Conservation (phyloP, 2,113 vertebrate species). For the Apteryx owenii region DNA sequence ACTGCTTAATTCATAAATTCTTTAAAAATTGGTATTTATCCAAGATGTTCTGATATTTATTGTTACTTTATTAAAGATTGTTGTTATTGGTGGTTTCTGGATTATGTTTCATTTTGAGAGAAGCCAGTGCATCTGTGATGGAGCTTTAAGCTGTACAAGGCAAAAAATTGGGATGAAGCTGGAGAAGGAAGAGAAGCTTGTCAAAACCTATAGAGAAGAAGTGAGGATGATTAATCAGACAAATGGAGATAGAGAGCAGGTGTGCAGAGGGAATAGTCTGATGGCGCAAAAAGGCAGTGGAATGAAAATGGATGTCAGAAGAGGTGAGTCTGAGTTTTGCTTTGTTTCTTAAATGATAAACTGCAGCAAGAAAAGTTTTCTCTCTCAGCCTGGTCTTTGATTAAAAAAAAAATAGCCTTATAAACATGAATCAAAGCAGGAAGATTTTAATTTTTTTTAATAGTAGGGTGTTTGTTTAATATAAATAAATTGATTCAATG, state of each 20-base stretch:
- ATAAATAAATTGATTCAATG: not conserved
- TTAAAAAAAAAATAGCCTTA: not conserved
- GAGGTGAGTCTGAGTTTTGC: not conserved
- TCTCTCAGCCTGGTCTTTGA: not conserved
- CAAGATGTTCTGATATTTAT: not conserved
- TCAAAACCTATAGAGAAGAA: constrained; percentile 26
- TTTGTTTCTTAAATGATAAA: not conserved
- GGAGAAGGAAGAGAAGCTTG: constrained; percentile 24
- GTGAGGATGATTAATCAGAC: constrained; percentile 54
- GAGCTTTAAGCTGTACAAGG: not conserved
- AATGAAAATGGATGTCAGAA: constrained; percentile 29
- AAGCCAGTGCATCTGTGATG: not conserved
- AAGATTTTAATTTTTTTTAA: not conserved
- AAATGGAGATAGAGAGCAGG: constrained; percentile 47
- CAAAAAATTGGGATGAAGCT: not conserved
- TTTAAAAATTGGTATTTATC: not conserved
- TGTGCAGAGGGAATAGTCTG: constrained; percentile 18
- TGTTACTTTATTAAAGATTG: not conserved
- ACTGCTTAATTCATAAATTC: not conserved
- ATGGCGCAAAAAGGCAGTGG: not conserved
- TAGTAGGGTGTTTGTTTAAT: not conserved
- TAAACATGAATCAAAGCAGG: not conserved
- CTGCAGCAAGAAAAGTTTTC: not conserved
- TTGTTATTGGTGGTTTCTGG: not conserved
- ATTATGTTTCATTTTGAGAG: not conserved